phyloP scores from a whole-genome alignment of 2,888 invertebrate genomes.

The Spodoptera littoralis region DNA sequence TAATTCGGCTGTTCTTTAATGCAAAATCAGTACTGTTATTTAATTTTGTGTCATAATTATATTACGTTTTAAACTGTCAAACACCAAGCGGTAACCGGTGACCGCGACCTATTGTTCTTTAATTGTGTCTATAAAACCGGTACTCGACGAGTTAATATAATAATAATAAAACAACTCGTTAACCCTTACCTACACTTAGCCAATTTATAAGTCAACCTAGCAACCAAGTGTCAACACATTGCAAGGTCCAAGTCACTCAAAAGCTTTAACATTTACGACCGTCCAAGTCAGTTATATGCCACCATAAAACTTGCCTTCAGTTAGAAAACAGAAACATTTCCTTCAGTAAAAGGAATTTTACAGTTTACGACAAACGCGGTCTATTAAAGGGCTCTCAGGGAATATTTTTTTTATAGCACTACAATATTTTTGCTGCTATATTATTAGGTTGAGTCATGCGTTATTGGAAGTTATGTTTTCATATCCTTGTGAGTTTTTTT shows the following conservation, averaged over 20 bases:
- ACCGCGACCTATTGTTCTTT: too few relatives aligned
- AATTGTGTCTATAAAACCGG: too few relatives aligned
- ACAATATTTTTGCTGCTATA: slow-evolving; percentile 66
- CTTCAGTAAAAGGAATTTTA: slow-evolving; percentile 68
- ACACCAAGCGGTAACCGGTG: too few relatives aligned
- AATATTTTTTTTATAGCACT: slow-evolving; percentile 57
- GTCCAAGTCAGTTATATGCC: slow-evolving; percentile 55
- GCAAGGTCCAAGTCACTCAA: slow-evolving; percentile 30
- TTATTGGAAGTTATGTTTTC: slow-evolving; percentile 4
- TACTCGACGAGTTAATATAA: too few relatives aligned
- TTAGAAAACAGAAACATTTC: slow-evolving; percentile 69
- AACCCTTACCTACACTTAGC: too few relatives aligned
- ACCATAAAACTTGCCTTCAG: slow-evolving; percentile 58
- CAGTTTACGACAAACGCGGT: slow-evolving; percentile 72
- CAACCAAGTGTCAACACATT: slow-evolving; percentile 49
- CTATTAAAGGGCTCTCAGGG: slow-evolving; percentile 70
- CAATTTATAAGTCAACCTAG: slow-evolving; percentile 4
- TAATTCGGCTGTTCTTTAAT: too few relatives aligned
- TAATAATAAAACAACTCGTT: too few relatives aligned
- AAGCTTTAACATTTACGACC: slow-evolving; percentile 59
- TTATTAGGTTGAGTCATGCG: slow-evolving; percentile 57
- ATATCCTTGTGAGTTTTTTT: slow-evolving; percentile 1
- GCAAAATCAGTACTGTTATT: too few relatives aligned
- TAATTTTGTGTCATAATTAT: too few relatives aligned
- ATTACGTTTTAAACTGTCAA: too few relatives aligned